A percentile compares a stretch with the other conserved stretches of the same genome.
Conservation (phyloP, 2,113 vertebrate genomes). For the Pterocles gutturalis region DNA sequence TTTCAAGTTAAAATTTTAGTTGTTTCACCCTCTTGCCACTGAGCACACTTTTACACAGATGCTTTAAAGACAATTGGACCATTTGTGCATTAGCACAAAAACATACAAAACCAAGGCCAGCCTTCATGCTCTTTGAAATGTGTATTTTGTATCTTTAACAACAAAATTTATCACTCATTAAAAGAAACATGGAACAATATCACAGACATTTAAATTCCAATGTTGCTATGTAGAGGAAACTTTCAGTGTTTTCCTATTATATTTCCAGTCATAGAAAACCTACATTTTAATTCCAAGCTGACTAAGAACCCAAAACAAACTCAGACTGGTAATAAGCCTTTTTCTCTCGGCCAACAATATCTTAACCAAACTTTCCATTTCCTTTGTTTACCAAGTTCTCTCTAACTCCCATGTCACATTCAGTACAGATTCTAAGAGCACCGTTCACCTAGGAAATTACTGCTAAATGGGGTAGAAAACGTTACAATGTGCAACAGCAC, state of each 20-base stretch:
- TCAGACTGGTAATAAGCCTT: conserved; percentile 42
- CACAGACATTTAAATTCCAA: conserved; percentile 38
- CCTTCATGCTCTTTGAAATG: neutral
- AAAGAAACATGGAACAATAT: neutral
- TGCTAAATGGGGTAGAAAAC: neutral
- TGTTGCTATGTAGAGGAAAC: conserved; percentile 40
- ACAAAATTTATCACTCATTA: neutral
- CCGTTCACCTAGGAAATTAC: conserved; percentile 23
- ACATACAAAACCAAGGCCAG: neutral
- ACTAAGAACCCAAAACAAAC: conserved; percentile 59
- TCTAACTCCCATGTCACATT: conserved; percentile 30
- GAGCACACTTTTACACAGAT: neutral
- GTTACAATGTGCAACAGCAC: neutral
- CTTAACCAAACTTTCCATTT: conserved; percentile 69
- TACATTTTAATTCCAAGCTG: conserved; percentile 45
- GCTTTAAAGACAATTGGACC: neutral
- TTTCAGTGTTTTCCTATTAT: conserved; percentile 43
- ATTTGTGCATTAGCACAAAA: neutral
- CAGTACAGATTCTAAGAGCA: conserved; percentile 11
- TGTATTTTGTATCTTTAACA: neutral
- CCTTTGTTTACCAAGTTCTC: conserved; percentile 64
- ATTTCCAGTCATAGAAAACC: conserved; percentile 38
- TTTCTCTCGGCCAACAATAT: conserved; percentile 57
- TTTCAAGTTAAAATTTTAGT: neutral
- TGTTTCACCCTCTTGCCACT: neutral